Base-by-base conservation (phyloP, 2,113 vertebrate species). In the Sarotherodon lohbergeri region DNA sequence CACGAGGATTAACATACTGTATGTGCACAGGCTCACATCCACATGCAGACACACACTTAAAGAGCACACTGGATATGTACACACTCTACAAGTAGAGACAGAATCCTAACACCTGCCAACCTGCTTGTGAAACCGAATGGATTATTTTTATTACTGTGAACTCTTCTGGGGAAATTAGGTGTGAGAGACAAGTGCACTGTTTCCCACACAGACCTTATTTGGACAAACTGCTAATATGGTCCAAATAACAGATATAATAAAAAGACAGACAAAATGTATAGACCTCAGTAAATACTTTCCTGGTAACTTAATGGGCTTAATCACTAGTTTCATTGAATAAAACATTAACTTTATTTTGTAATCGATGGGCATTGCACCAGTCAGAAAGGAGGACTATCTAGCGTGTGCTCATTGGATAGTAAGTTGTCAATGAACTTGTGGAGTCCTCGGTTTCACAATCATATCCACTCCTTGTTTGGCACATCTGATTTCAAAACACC, bases 71-170 rank as follows among this genome's bases (percentile, higher is more conserved):
- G 10, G 76, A 34, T 8, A 80, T 32, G 57, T n/a, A 83, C 39
- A 22, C 76, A 9, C 34, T 83, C n/a, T 79, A 78, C 88, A 85
- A 85, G 89, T 36, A 82, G 66, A 19, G 73, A 86, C 88, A 82
- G 76, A 36, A 80, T 87, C 86, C 83, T 78, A 86, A 89, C 88
- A 93, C 86, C 93, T 93, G 89, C 54, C 48, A 85, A 61, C 48
- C 87, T 88, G 81, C 59, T 86, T 66, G 63, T 82, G 84, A 92
- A 73, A 81, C 76, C 56, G 48, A 22, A 52, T 59, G 84, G 10
- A 16, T 73, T 17, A 29, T 83, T 93, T 91, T 91, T 85, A 85
- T 10, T n/a, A 8, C 63, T 1, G 22, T 41, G 68, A 86, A 90
- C 55, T 88, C 46, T 68, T 83, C 7, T 16, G 39, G 24, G 48